Percentiles rank a stretch among this genome's conserved stretches.
phyloP scores from a whole-genome alignment of 1,140 invertebrate species.

The Dysdera silvatica region DNA sequence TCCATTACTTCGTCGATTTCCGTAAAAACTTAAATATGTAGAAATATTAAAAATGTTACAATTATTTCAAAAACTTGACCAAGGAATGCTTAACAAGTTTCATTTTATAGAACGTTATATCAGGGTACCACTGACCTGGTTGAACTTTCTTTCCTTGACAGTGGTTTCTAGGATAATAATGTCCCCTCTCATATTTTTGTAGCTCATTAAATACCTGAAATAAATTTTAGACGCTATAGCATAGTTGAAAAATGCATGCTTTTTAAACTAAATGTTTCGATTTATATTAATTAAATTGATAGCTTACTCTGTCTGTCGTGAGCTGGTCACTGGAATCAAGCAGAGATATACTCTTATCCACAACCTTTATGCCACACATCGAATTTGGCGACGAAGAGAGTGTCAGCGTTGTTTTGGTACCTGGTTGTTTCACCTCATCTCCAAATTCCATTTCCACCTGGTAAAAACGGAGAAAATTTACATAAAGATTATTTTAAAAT shows the following conservation, averaged over 20 bases:
- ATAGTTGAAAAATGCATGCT: not conserved
- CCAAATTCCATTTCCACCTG: constrained; percentile 47
- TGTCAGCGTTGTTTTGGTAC: constrained; percentile 46
- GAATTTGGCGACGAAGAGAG: constrained; percentile 51
- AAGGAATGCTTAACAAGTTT: too few relatives aligned
- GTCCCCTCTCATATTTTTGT: not conserved
- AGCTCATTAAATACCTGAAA: constrained; percentile 11
- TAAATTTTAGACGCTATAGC: too few relatives aligned
- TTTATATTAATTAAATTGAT: not conserved
- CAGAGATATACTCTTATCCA: constrained; percentile 54
- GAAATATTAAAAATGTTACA: too few relatives aligned
- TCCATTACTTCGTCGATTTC: too few relatives aligned
- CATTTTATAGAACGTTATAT: too few relatives aligned
- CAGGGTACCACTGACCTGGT: constrained; percentile 12
- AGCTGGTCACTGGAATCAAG: constrained; percentile 42
- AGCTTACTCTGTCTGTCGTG: constrained; percentile 14
- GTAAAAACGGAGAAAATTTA: not conserved
- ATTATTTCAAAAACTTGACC: too few relatives aligned
- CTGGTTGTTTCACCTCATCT: constrained; percentile 47
- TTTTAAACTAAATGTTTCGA: not conserved
- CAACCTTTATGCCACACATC: constrained; percentile 52
- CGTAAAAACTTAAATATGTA: too few relatives aligned
- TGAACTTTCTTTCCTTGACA: constrained; percentile 6
- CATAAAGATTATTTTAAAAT: too few relatives aligned
- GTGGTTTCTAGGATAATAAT: constrained; percentile 3